Evolutionary conservation across 2,113 vertebrate species (phyloP).

Genomic region (Leucoraja erinaceus): DNA sequence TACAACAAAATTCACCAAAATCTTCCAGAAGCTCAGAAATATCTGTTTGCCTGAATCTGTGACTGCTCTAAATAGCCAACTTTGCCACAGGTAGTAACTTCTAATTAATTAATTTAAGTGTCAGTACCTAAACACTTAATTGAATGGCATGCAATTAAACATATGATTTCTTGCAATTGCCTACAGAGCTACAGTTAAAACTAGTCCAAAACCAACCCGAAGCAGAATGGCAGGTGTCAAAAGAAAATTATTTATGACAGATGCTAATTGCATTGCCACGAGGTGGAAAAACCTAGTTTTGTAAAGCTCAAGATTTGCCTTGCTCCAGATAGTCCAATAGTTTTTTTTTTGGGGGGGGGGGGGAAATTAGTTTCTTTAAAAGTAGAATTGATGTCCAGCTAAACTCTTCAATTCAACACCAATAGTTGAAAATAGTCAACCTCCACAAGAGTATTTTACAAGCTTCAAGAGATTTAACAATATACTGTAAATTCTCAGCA

Average conservation of each 20-base stretch:
- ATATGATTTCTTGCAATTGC: conserved; percentile 1
- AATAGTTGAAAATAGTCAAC: neutral
- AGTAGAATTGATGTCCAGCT: neutral
- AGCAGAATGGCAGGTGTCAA: neutral
- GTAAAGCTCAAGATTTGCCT: neutral
- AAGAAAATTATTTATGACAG: neutral
- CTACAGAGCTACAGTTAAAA: conserved; percentile 5
- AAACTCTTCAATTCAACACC: neutral
- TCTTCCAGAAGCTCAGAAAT: neutral
- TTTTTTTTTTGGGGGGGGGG: no score
- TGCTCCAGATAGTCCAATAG: neutral
- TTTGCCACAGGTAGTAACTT: neutral
- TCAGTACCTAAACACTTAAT: neutral
- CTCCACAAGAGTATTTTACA: neutral
- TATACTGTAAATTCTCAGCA: neutral
- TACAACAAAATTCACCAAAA: neutral
- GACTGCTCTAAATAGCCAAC: neutral
- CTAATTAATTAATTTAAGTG: neutral
- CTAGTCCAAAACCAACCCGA: neutral
- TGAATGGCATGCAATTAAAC: neutral
- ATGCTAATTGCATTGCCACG: no score
- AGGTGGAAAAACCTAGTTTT: neutral
- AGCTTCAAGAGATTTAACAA: neutral
- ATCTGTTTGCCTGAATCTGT: neutral
- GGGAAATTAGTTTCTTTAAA: no score